Base-by-base conservation (phyloP, 2,113 vertebrate genomes). In the Xenus cinereus region DNA sequence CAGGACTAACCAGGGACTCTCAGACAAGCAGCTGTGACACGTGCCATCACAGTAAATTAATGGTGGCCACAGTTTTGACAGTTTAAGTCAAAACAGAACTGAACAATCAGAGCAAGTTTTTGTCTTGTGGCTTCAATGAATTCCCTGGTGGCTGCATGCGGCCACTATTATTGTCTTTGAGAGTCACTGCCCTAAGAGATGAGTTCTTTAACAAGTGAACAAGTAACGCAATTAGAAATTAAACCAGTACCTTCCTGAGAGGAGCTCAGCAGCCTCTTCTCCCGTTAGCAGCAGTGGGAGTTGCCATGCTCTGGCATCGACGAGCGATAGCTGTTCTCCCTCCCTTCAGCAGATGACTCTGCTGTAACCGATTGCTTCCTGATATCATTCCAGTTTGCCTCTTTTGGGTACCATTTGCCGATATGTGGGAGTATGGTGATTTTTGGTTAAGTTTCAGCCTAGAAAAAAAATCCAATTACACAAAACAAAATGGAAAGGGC, bases 41-140 rank as follows among this genome's bases (percentile, higher is more conserved):
- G 23, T 82, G 89, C 62, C 51, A 87, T 86, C 77, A 91, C 51
- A 82, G 56, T 51, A 84, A 87, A 89, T 79, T 89, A 63, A 84
- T 16, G 69, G 89, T 75, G 80, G 64, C 48, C 73, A 46, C 68
- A 60, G 83, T 92, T 96, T 84, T 90, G 91, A 89, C 3, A 18
- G 74, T 37, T 78, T 84, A 91, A 96, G 69, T 87, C 81, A 75
- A 95, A 96, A 91, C 89, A 95, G 78, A 94, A 51, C 50, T 32
- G 77, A 95, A 76, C 57, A 68, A 89, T 59, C 73, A 78, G 83
- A 68, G 69, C 33, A 51, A 95, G 81, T 87, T 95, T 95, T 93
- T 91, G 39, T 87, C 81, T 87, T 64, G 53, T 56, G 69, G 66
- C 66, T 87, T 69, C 77, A 64, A 19, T 33, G 59, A 93, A 90